Conservation (phyloP, 2,888 invertebrate species). For the Eurytoma californica region DNA sequence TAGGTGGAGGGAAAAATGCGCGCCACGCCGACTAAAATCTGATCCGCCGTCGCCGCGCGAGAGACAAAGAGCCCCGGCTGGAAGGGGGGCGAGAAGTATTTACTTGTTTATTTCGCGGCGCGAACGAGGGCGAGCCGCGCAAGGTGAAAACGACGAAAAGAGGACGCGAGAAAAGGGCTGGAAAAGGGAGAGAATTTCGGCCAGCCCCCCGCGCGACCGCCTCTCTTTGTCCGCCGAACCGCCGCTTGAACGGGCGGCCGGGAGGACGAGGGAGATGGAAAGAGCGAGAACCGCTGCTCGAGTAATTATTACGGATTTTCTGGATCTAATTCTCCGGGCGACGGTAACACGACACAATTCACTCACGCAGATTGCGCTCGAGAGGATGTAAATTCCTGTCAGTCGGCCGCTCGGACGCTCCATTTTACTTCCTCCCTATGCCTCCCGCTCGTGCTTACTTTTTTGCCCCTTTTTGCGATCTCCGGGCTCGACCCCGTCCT, state of each 20-base stretch:
- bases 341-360: slow-evolving; percentile 74
- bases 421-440: slow-evolving; percentile 67
- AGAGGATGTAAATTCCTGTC: slow-evolving; percentile 74
- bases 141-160: slow-evolving; percentile 48
- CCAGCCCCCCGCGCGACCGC: slow-evolving; percentile 6
- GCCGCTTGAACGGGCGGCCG: too few species aligned
- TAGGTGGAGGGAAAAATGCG: slow-evolving; percentile 32
- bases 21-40: slow-evolving; percentile 42
- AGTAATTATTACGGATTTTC: slow-evolving; percentile 75
- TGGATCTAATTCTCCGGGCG: slow-evolving; percentile 74
- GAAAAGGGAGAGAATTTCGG: slow-evolving; percentile 38
- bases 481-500: slow-evolving; percentile 38
- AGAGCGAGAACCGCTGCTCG: slow-evolving; percentile 57
- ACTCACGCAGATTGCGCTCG: slow-evolving; percentile 74
- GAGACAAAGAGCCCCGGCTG: slow-evolving; percentile 37
- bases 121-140: slow-evolving; percentile 38
- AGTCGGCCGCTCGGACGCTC: slow-evolving; percentile 70
- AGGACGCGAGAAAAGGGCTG: slow-evolving; percentile 7
- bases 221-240: too few species aligned
- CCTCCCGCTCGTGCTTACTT: slow-evolving; percentile 53
- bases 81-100: slow-evolving; percentile 61
- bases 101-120: slow-evolving; percentile 68
- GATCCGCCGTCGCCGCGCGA: slow-evolving; percentile 47
- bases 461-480: slow-evolving; percentile 65
- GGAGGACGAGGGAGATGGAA: slow-evolving; percentile 43